These are phyloP conservation scores for honey bee (Apis mellifera) DNA, from an alignment of 1,140 invertebrate species.

Conservation along the genomic window DNA sequence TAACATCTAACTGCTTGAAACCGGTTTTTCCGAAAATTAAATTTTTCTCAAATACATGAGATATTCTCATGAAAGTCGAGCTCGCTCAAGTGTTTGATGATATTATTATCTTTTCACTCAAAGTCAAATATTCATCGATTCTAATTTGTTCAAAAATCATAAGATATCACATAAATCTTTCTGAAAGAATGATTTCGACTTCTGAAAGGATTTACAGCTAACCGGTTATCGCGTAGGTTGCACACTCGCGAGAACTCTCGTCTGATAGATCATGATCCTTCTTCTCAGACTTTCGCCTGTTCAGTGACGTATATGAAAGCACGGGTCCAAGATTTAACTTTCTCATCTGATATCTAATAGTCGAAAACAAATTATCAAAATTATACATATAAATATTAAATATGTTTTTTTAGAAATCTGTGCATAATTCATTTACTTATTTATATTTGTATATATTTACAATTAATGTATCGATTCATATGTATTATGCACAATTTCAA, in stretches of 20 bases:
- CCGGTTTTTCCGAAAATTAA: conserved; percentile 44
- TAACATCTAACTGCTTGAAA: conserved; percentile 4
- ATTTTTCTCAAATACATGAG: conserved; percentile 11
- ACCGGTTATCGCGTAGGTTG: conserved; percentile 40
- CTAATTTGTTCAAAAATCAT: neutral
- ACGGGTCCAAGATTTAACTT: neutral
- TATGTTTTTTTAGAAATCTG: too few relatives aligned
- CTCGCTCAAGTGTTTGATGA: too few relatives aligned
- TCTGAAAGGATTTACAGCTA: conserved; percentile 50
- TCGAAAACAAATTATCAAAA: neutral
- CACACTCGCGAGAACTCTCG: conserved; percentile 23
- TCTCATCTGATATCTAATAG: neutral
- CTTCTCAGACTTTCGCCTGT: conserved; percentile 42
- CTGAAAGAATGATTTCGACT: conserved; percentile 32
- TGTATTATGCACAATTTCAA: neutral
- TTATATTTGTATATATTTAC: too few relatives aligned
- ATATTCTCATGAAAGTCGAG: neutral
- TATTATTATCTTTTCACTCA: neutral
- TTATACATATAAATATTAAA: neutral
- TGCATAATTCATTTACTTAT: too few relatives aligned
- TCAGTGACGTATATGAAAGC: conserved; percentile 30
- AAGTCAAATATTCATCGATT: neutral
- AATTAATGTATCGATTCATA: neutral
- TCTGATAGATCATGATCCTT: conserved; percentile 46
- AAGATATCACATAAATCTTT: conserved; percentile 1